Conservation (phyloP, 2,113 vertebrate genomes). For the Cichladusa arquata region DNA sequence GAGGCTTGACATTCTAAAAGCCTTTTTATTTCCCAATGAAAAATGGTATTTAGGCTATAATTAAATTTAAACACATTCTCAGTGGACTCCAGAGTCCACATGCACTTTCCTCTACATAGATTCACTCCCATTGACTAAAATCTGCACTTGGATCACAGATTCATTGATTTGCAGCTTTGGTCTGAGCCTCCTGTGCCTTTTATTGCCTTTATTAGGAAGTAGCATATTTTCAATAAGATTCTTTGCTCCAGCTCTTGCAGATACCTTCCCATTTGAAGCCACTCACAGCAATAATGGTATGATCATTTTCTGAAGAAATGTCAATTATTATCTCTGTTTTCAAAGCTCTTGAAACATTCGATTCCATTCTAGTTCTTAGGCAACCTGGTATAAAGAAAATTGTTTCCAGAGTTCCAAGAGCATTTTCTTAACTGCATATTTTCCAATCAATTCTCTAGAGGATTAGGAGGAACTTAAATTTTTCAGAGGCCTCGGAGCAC, state of each 20-base stretch:
- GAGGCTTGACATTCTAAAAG: constrained; percentile 7
- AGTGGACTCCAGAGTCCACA: background rate
- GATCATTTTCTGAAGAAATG: background rate
- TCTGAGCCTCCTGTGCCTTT: background rate
- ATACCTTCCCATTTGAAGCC: background rate
- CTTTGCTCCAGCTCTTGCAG: background rate
- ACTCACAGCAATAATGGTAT: background rate
- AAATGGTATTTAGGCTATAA: constrained; percentile 33
- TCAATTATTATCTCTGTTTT: background rate
- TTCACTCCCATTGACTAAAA: background rate
- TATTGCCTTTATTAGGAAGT: background rate
- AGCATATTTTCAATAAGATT: background rate
- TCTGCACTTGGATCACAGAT: background rate
- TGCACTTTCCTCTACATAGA: background rate
- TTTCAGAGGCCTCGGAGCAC: background rate
- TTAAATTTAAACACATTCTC: background rate
- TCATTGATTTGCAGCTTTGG: background rate
- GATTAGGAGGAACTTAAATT: background rate
- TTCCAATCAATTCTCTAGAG: background rate
- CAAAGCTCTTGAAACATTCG: background rate
- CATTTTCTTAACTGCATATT: background rate
- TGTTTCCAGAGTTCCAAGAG: background rate
- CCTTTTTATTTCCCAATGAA: constrained; percentile 6
- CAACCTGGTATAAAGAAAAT: background rate
- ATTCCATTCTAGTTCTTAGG: background rate